These are phyloP conservation scores for Tiaroga cobitis DNA, from an alignment of 2,797 vertebrate species.

Conservation along the genomic window DNA sequence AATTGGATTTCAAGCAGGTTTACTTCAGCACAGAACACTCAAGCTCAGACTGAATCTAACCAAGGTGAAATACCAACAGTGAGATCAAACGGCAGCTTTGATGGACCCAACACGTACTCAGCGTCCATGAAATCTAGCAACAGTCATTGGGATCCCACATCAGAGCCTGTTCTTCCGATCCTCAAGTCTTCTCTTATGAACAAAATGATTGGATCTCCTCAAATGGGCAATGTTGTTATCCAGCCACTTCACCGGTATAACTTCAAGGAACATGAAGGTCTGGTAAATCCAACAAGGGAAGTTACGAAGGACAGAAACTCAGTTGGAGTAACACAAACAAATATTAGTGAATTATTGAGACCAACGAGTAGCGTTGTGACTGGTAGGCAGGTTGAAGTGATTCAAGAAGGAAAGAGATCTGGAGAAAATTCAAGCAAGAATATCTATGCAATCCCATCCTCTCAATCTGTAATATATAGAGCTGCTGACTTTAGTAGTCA, in stretches of 20 bases:
- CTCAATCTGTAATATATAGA: conserved; percentile 21
- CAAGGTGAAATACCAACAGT: neutral
- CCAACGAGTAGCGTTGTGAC: conserved; percentile 22
- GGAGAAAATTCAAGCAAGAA: conserved; percentile 15
- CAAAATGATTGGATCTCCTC: conserved; percentile 2
- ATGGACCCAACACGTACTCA: neutral
- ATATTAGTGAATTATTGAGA: neutral
- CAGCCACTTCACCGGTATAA: neutral
- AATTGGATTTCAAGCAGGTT: neutral
- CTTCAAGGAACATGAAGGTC: neutral
- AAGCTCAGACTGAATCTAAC: neutral
- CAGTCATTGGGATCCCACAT: neutral
- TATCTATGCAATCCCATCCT: neutral
- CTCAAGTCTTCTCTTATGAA: neutral
- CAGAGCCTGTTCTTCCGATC: neutral
- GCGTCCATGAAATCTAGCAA: neutral
- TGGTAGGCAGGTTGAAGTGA: neutral
- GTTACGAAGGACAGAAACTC: neutral
- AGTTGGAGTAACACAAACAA: neutral
- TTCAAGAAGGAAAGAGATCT: neutral
- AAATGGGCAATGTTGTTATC: neutral
- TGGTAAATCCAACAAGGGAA: neutral
- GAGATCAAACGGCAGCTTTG: neutral
- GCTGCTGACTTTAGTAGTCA: neutral
- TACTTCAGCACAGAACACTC: neutral